These are phyloP conservation scores for Malurus melanocephalus DNA, from an alignment of 2,113 vertebrate genomes.

Conservation along the genomic window DNA sequence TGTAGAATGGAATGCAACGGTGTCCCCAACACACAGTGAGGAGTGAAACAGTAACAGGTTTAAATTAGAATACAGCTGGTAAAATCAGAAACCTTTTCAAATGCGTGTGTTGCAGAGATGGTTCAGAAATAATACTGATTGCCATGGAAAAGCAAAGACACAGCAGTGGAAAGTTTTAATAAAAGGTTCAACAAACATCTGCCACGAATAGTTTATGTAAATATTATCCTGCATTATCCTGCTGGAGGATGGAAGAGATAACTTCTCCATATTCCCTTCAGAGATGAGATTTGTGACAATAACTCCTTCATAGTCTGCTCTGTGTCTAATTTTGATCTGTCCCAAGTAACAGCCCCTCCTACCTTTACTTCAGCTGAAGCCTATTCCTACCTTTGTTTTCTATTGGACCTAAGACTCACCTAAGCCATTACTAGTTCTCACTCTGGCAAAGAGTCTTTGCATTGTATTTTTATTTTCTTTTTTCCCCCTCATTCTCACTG, in stretches of 20 bases:
- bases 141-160: not conserved
- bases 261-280: not conserved
- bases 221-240: not conserved
- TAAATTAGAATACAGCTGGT: not conserved
- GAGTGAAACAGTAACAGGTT: not conserved
- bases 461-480: not conserved
- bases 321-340: not conserved
- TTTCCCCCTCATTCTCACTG: not conserved
- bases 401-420: not conserved
- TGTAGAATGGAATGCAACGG: not conserved
- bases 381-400: not conserved
- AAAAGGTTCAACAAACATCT: not conserved
- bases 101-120: rapidly evolving
- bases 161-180: not conserved
- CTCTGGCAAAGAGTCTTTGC: not conserved
- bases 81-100: not conserved
- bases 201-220: not conserved
- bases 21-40: not conserved
- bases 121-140: not conserved
- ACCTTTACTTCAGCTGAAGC: not conserved
- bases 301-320: not conserved
- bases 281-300: not conserved
- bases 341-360: not conserved
- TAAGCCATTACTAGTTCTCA: not conserved
- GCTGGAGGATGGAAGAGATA: not conserved